Percentiles rank a stretch among this genome's conserved stretches.
phyloP scores from a whole-genome alignment of 2,113 vertebrate genomes.

The Tichodroma muraria region DNA sequence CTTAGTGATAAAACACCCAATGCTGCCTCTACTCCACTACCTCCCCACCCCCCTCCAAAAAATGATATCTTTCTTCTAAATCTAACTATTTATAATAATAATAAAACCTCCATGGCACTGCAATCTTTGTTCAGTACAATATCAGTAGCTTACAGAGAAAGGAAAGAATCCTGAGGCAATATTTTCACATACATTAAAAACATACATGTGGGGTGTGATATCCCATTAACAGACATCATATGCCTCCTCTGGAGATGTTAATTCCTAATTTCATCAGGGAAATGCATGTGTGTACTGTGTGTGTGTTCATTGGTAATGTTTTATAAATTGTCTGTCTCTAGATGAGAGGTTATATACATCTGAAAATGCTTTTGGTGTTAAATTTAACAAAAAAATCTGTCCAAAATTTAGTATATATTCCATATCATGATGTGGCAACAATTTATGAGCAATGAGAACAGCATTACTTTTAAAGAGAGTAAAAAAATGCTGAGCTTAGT shows the following conservation, averaged over 20 bases:
- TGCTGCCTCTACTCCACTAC: neutral
- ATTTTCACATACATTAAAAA: conserved; percentile 32
- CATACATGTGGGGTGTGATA: neutral
- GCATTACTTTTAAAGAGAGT: neutral
- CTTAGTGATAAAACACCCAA: neutral
- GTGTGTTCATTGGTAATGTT: neutral
- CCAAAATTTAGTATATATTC: neutral
- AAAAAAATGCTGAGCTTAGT: neutral
- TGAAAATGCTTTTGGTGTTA: neutral
- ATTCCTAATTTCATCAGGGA: conserved; percentile 10
- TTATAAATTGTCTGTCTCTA: neutral
- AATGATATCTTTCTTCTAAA: neutral
- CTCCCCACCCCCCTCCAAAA: accelerated
- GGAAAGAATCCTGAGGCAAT: neutral
- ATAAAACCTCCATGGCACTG: neutral
- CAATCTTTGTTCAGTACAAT: neutral
- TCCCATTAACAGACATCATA: neutral
- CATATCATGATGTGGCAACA: neutral
- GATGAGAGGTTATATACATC: neutral
- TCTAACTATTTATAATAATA: neutral
- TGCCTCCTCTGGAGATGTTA: conserved; percentile 9
- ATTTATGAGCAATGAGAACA: neutral
- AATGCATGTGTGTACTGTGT: neutral
- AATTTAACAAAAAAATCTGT: neutral
- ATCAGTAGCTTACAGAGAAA: neutral